A percentile compares a stretch with the other conserved stretches of the same genome.
Evolutionary conservation across 2,888 invertebrate genomes (phyloP).

Genomic region (Pherbina coryleti): DNA sequence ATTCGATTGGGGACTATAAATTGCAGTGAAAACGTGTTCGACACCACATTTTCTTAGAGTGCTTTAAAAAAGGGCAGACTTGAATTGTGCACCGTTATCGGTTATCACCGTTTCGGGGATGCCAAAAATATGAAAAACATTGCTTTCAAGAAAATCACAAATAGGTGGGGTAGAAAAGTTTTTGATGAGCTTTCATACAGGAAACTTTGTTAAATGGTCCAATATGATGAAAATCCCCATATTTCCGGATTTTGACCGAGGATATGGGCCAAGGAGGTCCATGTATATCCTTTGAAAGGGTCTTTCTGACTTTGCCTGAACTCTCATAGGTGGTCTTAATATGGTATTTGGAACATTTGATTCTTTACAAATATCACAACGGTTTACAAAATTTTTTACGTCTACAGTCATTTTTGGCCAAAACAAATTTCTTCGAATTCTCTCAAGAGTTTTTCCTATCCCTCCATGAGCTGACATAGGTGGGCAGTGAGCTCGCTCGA

Average conservation of each 20-base stretch:
- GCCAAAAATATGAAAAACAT: slow-evolving; percentile 16
- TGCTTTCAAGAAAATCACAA: not conserved
- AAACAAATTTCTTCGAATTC: not conserved
- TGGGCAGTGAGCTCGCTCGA: not conserved
- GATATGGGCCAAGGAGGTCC: slow-evolving; percentile 40
- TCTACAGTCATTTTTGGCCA: not conserved
- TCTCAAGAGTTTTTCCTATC: not conserved
- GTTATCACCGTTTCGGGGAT: slow-evolving; percentile 35
- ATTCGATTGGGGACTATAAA: slow-evolving; percentile 41
- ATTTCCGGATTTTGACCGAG: slow-evolving; percentile 31
- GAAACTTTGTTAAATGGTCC: slow-evolving; percentile 42
- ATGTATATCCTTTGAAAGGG: slow-evolving; percentile 40
- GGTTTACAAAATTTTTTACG: not conserved
- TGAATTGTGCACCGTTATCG: slow-evolving; percentile 39
- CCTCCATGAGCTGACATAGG: not conserved
- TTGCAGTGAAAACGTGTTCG: slow-evolving; percentile 38
- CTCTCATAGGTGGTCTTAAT: slow-evolving; percentile 40
- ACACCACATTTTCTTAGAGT: slow-evolving; percentile 37
- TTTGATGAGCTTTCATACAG: slow-evolving; percentile 14
- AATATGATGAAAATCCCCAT: slow-evolving; percentile 39
- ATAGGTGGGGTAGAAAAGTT: slow-evolving; percentile 12
- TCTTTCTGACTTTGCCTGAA: slow-evolving; percentile 24
- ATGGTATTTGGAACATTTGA: slow-evolving; percentile 22
- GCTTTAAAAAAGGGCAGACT: slow-evolving; percentile 13
- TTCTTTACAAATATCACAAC: slow-evolving; percentile 10